Evolutionary conservation across 2,797 vertebrate species (phyloP).

Genomic region (Cyclura pinguis): DNA sequence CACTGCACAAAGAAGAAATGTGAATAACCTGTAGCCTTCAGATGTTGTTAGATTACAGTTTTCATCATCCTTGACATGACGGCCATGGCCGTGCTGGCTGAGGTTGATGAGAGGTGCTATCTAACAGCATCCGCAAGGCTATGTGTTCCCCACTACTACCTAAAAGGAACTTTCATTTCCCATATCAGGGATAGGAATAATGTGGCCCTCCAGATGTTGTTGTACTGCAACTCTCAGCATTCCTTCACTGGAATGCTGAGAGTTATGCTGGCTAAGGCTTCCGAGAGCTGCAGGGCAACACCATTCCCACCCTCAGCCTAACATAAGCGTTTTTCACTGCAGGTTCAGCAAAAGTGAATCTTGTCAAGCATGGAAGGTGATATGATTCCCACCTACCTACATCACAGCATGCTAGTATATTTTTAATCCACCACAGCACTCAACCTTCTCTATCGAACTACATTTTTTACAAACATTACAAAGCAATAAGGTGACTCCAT

Average conservation of each 20-base stretch:
- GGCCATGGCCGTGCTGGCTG: background rate
- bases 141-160: background rate
- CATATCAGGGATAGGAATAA: background rate
- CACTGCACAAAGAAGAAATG: background rate
- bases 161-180: background rate
- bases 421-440: background rate
- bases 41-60: background rate
- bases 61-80: background rate
- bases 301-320: background rate
- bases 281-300: background rate
- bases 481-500: background rate
- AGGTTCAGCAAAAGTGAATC: background rate
- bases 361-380: background rate
- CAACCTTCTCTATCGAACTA: background rate
- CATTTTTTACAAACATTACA: background rate
- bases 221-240: too few species aligned
- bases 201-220: too few species aligned
- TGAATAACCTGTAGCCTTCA: background rate
- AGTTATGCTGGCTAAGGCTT: too few species aligned
- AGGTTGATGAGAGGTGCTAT: background rate
- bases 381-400: background rate
- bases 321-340: background rate
- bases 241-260: too few species aligned
- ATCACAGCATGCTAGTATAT: background rate
- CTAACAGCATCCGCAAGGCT: background rate